Base-by-base conservation (phyloP, 2,113 vertebrate species). In the Anser brachyrhynchus region DNA sequence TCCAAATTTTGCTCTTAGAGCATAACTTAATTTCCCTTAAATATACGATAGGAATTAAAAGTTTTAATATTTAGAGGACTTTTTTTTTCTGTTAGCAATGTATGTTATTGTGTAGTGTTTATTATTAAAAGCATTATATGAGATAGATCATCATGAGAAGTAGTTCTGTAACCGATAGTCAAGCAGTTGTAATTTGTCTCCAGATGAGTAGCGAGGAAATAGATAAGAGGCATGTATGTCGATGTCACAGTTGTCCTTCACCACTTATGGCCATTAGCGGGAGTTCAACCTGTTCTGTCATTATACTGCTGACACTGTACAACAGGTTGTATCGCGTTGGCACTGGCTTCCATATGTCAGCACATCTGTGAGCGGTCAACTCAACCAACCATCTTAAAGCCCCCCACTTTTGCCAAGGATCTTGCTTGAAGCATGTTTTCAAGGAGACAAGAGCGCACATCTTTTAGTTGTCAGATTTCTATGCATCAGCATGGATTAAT, bases 281-380 rank as follows among this genome's bases (percentile, higher is more conserved):
- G 95, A 95, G 92, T 93, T 94, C 97, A 97, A 98, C 97, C 98
- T 98, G 98, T 98, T 98, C 97, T 97, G 94, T 98, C 96, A 98
- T 98, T 97, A 96, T 98, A 98, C 98, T 98, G 98, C 97, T 96
- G 97, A 92, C 97, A 97, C 95, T 93, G 97, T 97, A 98, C 98
- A 99, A 99, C 99, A 99, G 99, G 99, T 99, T 98, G 97, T 96
- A 95, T 96, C 69, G 96, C 98, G 95, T 88, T 91, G 97, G 97
- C 97, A 98, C 97, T 97, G 96, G 97, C 96, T 98, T 95, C 98
- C 98, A 98, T 98, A 98, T 99, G 99, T 96, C 97, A 93, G 89
- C 96, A 98, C 99, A 99, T 98, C 98, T 99, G 99, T 98, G 98
- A 97, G 95, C 90, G 96, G 97, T 97, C 97, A 97, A 91, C 94